Evolutionary conservation across 2,888 invertebrate species (phyloP).

Genomic region (Temnothorax rugatulus): DNA sequence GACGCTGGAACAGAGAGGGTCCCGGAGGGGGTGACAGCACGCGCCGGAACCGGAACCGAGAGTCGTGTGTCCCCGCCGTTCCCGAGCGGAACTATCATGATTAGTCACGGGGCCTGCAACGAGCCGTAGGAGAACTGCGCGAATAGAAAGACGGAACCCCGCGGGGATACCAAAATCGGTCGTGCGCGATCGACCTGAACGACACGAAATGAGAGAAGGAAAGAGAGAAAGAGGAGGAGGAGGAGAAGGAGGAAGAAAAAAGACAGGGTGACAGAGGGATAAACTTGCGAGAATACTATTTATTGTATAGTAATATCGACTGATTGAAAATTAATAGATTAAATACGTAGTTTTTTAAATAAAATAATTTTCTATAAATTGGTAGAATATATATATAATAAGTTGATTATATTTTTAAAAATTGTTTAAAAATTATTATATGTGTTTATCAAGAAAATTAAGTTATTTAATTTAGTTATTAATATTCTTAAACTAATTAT

Average conservation of each 20-base stretch:
- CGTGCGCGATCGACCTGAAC: slow-evolving; percentile 75
- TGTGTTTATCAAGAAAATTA: neutral
- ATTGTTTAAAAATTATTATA: neutral
- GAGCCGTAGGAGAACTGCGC: slow-evolving; percentile 76
- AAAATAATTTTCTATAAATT: no score
- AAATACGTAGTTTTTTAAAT: no score
- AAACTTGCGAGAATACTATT: slow-evolving; percentile 9
- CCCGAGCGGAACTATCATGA: slow-evolving; percentile 86
- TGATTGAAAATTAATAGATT: neutral
- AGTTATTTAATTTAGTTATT: neutral
- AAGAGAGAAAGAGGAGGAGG: slow-evolving; percentile 15
- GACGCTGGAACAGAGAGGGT: slow-evolving; percentile 30
- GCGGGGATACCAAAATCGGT: slow-evolving; percentile 62
- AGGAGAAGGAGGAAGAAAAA: slow-evolving; percentile 37
- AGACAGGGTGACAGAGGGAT: slow-evolving; percentile 56
- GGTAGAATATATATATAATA: no score
- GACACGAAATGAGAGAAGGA: slow-evolving; percentile 39
- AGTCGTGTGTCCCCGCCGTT: slow-evolving; percentile 86
- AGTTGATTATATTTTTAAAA: no score
- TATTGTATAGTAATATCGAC: neutral
- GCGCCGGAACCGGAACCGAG: slow-evolving; percentile 86
- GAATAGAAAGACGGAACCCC: slow-evolving; percentile 72
- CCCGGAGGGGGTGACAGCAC: slow-evolving; percentile 74
- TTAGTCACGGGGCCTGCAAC: slow-evolving; percentile 85
- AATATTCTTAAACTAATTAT: slow-evolving; percentile 9